phyloP scores from a whole-genome alignment of 2,113 vertebrate species.

The Brachionichthys hirsutus region DNA sequence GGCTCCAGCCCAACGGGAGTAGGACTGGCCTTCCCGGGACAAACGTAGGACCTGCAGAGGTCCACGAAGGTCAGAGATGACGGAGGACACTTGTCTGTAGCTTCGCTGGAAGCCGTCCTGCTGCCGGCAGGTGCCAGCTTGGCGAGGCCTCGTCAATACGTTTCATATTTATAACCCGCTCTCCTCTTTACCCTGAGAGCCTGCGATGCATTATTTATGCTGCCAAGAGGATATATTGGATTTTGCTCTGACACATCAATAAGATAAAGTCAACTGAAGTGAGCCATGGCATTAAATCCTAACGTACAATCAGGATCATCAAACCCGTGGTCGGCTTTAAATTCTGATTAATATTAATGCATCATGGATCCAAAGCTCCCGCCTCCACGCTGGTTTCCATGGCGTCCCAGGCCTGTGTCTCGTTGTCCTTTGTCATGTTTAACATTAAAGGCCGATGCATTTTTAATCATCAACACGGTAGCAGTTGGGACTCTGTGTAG shows the following conservation, averaged over 20 bases:
- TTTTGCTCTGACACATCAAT: slow-evolving; percentile 51
- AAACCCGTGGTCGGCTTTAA: neutral
- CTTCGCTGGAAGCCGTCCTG: slow-evolving; percentile 43
- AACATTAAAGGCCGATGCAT: slow-evolving; percentile 74
- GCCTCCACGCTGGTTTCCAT: neutral
- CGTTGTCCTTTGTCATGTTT: slow-evolving; percentile 61
- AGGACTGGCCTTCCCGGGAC: neutral
- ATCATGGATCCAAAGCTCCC: neutral
- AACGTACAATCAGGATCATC: slow-evolving; percentile 10
- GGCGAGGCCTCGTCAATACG: slow-evolving; percentile 64
- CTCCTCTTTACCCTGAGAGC: slow-evolving; percentile 61
- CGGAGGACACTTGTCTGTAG: slow-evolving; percentile 58
- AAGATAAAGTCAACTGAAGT: slow-evolving; percentile 28
- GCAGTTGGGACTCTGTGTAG: slow-evolving; percentile 23
- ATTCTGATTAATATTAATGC: neutral
- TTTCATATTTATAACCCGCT: slow-evolving; percentile 68
- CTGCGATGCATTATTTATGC: slow-evolving; percentile 73
- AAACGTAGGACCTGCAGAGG: slow-evolving; percentile 26
- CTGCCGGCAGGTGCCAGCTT: slow-evolving; percentile 61
- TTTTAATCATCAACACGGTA: slow-evolving; percentile 58
- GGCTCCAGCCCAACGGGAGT: slow-evolving; percentile 1
- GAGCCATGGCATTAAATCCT: neutral
- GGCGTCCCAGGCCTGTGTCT: neutral
- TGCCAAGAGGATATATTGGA: slow-evolving; percentile 56
- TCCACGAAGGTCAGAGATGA: slow-evolving; percentile 23